Conservation (phyloP, 2,113 vertebrate genomes). For the Rhinolophus ferrumequinum region DNA sequence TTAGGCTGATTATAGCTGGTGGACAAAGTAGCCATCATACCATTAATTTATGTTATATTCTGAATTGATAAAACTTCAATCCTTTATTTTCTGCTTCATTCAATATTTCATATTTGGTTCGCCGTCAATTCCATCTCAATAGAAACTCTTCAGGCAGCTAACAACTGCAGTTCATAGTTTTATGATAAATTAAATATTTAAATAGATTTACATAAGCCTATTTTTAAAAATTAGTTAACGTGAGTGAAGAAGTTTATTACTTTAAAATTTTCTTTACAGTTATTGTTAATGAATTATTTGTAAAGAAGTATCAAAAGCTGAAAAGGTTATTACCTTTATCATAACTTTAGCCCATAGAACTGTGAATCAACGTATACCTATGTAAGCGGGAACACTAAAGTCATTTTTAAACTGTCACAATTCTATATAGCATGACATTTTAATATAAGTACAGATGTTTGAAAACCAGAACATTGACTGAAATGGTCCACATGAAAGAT, state of each 20-base stretch:
- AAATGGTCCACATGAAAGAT: background rate
- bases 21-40: background rate
- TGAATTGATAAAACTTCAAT: background rate
- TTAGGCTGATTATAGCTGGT: background rate
- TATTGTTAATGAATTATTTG: background rate
- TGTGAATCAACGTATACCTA: background rate
- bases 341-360: background rate
- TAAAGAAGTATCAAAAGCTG: background rate
- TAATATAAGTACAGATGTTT: background rate
- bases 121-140: background rate
- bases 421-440: background rate
- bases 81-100: background rate
- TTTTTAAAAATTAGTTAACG: background rate
- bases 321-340: background rate
- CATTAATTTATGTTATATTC: background rate
- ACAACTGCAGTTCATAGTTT: background rate
- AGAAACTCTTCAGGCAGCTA: background rate
- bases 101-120: background rate
- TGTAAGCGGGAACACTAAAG: background rate
- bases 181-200: background rate
- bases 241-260: background rate
- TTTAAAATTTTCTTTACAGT: background rate
- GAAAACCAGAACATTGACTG: background rate
- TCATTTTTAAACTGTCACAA: background rate
- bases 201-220: background rate